Conservation (phyloP, 2,797 vertebrate genomes). For the Sarcoramphus papa region DNA sequence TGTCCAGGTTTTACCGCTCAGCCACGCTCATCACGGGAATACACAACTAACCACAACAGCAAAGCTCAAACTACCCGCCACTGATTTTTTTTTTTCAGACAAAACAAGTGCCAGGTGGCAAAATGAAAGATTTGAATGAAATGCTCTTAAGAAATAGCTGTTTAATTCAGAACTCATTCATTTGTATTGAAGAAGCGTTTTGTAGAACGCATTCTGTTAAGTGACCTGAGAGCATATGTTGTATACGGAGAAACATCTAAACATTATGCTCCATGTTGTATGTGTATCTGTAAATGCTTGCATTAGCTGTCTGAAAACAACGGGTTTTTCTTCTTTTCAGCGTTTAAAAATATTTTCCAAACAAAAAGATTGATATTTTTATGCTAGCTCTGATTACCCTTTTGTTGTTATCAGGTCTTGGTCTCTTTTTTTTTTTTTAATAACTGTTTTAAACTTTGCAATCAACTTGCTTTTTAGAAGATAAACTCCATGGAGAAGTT, state of each 20-base stretch:
- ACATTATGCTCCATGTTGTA: conserved; percentile 78
- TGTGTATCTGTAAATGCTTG: conserved; percentile 77
- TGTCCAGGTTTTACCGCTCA: background rate
- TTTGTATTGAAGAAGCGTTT: conserved; percentile 77
- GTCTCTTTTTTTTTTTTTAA: conserved; percentile 16
- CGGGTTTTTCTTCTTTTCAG: conserved; percentile 66
- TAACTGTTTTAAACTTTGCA: conserved; percentile 24
- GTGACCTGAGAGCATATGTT: conserved; percentile 80
- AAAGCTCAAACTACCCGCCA: conserved; percentile 7
- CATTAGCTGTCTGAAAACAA: conserved; percentile 79
- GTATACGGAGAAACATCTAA: conserved; percentile 79
- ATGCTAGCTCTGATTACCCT: conserved; percentile 56
- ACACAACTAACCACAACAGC: background rate
- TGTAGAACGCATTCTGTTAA: conserved; percentile 77
- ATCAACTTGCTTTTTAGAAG: conserved; percentile 2
- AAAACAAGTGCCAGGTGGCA: conserved; percentile 73
- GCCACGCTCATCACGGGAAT: background rate
- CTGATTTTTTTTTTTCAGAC: background rate
- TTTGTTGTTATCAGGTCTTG: conserved; percentile 6
- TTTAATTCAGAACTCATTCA: conserved; percentile 78
- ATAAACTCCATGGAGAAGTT: conserved; percentile 34
- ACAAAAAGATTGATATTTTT: conserved; percentile 66
- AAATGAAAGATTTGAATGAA: conserved; percentile 56
- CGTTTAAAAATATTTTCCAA: conserved; percentile 70
- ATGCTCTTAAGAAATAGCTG: conserved; percentile 72